Base-by-base conservation (phyloP, 1,140 invertebrate species). In the Sitodiplosis mosellana region DNA sequence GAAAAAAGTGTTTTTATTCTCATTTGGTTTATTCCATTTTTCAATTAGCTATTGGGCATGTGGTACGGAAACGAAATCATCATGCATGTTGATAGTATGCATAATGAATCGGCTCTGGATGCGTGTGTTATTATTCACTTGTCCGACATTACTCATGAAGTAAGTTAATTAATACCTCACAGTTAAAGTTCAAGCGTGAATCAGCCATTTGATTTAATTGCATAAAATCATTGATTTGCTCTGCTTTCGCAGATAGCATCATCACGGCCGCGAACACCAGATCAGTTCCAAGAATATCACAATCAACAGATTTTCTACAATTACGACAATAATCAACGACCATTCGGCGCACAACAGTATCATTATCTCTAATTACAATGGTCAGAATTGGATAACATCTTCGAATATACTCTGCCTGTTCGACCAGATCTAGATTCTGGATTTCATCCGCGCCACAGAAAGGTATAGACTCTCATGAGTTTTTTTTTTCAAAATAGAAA, bases 21-120 rank as follows among this genome's bases (percentile, higher is more conserved):
- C n/a, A n/a, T n/a, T n/a, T n/a, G n/a, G n/a, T n/a, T n/a, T n/a
- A n/a, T n/a, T n/a, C n/a, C n/a, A n/a, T n/a, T n/a, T n/a, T n/a
- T n/a, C n/a, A n/a, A n/a, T 33, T 64, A 78, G 68, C 69, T 79
- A 52, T 70, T 73, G 59, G 77, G 77, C 6, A 68, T 77, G 55
- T 81, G 77, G 77, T 79, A 78, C 57, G 76, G 75, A 19, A 74
- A 78, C 11, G 78, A 81, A 62, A 74, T 77, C 51, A 73, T 79
- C 34, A 67, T 71, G 21, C 78, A 81, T 52, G 45, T 67, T 59
- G 60, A 72, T 66, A 54, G 69, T 64, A 55, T 68, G 53, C 67
- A 61, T 48, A 68, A 70, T 19, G 67, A 69, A 47, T 63, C n/a
- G n/a, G n/a, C 18, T 2, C 61, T 60, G 45, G 57, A 64, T 49